These are phyloP conservation scores for Latrodectus hesperus DNA, from an alignment of 2,888 invertebrate genomes.

Conservation along the genomic window DNA sequence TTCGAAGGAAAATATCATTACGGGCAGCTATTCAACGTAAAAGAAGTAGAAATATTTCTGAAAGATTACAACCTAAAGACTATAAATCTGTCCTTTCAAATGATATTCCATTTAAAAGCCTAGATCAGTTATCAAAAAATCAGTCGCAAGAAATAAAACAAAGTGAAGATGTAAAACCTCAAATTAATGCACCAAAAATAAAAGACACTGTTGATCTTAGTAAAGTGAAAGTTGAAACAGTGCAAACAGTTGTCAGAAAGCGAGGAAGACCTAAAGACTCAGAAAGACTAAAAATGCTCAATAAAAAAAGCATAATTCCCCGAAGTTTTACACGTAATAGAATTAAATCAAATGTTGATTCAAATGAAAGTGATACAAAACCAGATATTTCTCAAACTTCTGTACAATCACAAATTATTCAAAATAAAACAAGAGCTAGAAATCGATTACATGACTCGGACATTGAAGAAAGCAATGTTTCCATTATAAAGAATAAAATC, in stretches of 20 bases:
- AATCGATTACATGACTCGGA: conserved; percentile 26
- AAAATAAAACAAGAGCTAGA: conserved; percentile 29
- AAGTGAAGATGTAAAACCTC: conserved; percentile 10
- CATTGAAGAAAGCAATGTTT: conserved; percentile 35
- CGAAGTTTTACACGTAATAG: conserved; percentile 56
- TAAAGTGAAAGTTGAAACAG: conserved; percentile 47
- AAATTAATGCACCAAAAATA: conserved; percentile 15
- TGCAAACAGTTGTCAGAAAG: conserved; percentile 7
- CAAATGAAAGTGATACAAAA: conserved; percentile 38
- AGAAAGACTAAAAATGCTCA: neutral
- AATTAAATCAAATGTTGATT: conserved; percentile 29
- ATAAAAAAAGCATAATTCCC: conserved; percentile 22
- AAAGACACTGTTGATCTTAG: conserved; percentile 18
- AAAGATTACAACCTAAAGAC: neutral
- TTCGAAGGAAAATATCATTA: conserved; percentile 75
- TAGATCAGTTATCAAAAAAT: conserved; percentile 7
- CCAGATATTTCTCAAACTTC: conserved; percentile 18
- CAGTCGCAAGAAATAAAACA: conserved; percentile 23
- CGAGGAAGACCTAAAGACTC: conserved; percentile 26
- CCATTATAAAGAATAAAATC: conserved; percentile 24
- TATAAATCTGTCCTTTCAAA: conserved; percentile 14
- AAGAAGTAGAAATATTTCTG: conserved; percentile 15
- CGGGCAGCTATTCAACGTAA: conserved; percentile 38
- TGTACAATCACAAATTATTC: neutral
- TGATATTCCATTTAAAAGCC: neutral